Evolutionary conservation across 2,797 vertebrate genomes (phyloP).

Genomic region (Dendrocincla fuliginosa): DNA sequence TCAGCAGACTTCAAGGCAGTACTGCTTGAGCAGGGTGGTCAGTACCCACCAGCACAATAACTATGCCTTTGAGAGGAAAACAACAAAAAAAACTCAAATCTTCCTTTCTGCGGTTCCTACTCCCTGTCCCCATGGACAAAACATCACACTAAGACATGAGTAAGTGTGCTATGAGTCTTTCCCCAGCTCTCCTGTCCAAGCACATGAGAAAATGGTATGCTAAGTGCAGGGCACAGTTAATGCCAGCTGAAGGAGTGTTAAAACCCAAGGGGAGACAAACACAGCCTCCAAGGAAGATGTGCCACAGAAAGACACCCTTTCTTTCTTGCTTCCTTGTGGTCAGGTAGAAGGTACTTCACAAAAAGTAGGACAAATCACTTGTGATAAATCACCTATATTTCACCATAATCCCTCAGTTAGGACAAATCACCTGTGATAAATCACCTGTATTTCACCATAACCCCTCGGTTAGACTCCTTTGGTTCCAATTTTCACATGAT

Average conservation of each 20-base stretch:
- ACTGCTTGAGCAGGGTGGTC: rapidly evolving
- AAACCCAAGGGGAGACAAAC: not conserved
- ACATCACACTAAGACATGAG: not conserved
- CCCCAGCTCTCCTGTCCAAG: not conserved
- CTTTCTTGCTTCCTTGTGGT: not conserved
- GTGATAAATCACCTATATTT: not conserved
- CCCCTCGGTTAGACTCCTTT: not conserved
- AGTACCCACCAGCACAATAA: not conserved
- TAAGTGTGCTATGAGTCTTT: rapidly evolving
- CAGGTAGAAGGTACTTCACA: not conserved
- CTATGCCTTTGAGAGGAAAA: not conserved
- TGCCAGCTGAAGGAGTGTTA: not conserved
- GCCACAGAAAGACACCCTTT: not conserved
- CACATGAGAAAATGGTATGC: not conserved
- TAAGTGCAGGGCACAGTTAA: rapidly evolving
- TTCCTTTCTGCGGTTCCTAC: not conserved
- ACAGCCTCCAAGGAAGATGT: not conserved
- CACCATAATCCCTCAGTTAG: not conserved
- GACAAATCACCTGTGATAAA: not conserved
- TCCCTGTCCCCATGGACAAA: not conserved
- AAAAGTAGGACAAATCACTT: not conserved
- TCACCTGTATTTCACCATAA: not conserved
- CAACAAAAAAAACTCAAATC: not conserved
- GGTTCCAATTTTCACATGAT: not conserved
- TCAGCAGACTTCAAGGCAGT: not conserved